These are phyloP conservation scores for Botrylloides violaceus DNA, from an alignment of 23 tunicate species.

Conservation along the genomic window DNA sequence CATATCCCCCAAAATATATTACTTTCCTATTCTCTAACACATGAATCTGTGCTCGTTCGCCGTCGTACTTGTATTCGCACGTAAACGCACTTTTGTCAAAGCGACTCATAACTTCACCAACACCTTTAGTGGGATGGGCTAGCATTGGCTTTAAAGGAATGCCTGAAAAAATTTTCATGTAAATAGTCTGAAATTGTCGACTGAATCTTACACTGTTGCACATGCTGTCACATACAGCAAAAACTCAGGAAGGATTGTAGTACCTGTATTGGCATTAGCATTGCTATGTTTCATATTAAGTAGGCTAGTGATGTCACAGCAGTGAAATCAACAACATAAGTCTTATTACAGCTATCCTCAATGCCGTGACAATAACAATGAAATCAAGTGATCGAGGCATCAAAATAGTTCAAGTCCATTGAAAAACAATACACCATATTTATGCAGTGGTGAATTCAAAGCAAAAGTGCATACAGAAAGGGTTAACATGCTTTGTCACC, in stretches of 20 bases:
- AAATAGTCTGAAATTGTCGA: not conserved
- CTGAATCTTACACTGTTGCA: not conserved
- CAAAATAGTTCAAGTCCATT: too few relatives aligned
- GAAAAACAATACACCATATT: too few relatives aligned
- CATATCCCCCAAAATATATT: not conserved
- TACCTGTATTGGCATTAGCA: not conserved
- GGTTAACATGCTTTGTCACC: too few relatives aligned
- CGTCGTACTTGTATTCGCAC: conserved; percentile 96
- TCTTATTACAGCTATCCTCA: too few relatives aligned
- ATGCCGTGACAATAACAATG: too few relatives aligned
- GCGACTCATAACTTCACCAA: conserved; percentile 62
- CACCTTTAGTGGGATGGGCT: conserved; percentile 98
- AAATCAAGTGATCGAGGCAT: too few relatives aligned
- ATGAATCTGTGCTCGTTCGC: conserved; percentile 97
- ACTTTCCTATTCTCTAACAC: conserved; percentile 66
- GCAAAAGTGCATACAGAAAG: too few relatives aligned
- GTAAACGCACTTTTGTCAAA: conserved; percentile 89
- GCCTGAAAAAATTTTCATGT: conserved; percentile 32
- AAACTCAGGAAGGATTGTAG: not conserved
- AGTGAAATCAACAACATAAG: too few relatives aligned
- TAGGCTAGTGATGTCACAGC: too few relatives aligned
- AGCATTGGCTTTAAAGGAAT: conserved; percentile 95
- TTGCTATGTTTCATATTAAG: not conserved
- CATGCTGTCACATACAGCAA: not conserved
- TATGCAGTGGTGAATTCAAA: too few relatives aligned